These are phyloP conservation scores for Aphidoletes aphidimyza DNA, from an alignment of 2,888 invertebrate genomes.

Conservation along the genomic window DNA sequence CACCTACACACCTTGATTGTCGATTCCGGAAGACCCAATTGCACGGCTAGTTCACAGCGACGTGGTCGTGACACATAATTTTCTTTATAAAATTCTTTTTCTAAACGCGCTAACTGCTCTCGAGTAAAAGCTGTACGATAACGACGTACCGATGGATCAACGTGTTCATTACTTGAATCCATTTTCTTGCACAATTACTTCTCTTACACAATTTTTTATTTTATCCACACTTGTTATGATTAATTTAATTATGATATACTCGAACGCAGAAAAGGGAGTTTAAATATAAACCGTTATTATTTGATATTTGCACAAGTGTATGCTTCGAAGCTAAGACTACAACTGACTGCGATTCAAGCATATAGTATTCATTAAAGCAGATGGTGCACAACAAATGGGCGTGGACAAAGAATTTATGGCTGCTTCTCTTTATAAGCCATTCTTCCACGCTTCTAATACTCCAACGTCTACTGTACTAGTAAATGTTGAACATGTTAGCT, in stretches of 20 bases:
- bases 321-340: neutral
- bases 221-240: neutral
- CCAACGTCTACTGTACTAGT: too few relatives aligned
- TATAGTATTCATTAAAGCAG: neutral
- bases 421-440: too few relatives aligned
- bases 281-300: too few relatives aligned
- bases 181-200: neutral
- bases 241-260: too few relatives aligned
- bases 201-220: neutral
- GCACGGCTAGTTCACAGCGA: slow-evolving; percentile 92
- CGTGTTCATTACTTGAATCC: neutral
- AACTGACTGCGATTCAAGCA: neutral
- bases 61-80: slow-evolving; percentile 97
- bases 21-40: slow-evolving; percentile 92
- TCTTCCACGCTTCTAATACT: too few relatives aligned
- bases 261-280: too few relatives aligned
- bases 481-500: too few relatives aligned
- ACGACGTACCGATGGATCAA: slow-evolving; percentile 72
- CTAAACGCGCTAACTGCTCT: slow-evolving; percentile 90
- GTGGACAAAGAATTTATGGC: too few relatives aligned
- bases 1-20: slow-evolving; percentile 87
- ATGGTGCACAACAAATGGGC: neutral
- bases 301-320: neutral
- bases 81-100: slow-evolving; percentile 96
- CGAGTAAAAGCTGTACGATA: slow-evolving; percentile 97